Evolutionary conservation across 2,888 invertebrate species (phyloP).

Genomic region (Archips xylosteana): DNA sequence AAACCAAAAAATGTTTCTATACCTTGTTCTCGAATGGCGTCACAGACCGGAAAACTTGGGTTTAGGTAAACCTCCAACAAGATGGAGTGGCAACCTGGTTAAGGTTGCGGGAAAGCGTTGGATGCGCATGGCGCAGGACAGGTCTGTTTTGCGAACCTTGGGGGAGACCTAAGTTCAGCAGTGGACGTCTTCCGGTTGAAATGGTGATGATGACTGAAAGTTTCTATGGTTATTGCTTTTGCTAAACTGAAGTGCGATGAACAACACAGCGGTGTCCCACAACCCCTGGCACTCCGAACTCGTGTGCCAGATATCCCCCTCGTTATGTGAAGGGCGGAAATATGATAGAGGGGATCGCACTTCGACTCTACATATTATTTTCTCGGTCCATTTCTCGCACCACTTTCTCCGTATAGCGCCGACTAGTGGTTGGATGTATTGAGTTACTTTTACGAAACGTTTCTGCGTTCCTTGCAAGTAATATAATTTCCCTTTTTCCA

Average conservation of each 20-base stretch:
- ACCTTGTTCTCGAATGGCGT: too few relatives aligned
- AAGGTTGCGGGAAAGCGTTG: too few relatives aligned
- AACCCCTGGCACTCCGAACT: slow-evolving; percentile 6
- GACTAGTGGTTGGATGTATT: slow-evolving; percentile 32
- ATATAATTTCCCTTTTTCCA: slow-evolving; percentile 32
- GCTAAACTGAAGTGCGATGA: background rate
- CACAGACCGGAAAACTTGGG: too few relatives aligned
- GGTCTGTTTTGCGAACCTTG: too few relatives aligned
- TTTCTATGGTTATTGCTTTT: background rate
- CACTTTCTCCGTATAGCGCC: slow-evolving; percentile 28
- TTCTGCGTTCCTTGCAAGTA: slow-evolving; percentile 23
- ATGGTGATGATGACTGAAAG: background rate
- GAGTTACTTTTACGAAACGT: slow-evolving; percentile 34
- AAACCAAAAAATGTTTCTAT: too few relatives aligned
- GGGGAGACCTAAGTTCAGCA: too few relatives aligned
- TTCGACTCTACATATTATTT: slow-evolving; percentile 39
- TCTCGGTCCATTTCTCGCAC: slow-evolving; percentile 38
- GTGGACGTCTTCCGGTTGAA: too few relatives aligned
- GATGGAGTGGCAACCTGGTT: too few relatives aligned
- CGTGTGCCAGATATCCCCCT: slow-evolving; percentile 20
- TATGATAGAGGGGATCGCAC: slow-evolving; percentile 37
- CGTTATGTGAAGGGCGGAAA: slow-evolving; percentile 36
- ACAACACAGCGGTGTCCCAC: background rate
- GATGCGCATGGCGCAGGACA: too few relatives aligned
- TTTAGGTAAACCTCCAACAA: too few relatives aligned